Evolutionary conservation across 2,888 invertebrate species (phyloP).

Genomic region (Silvanus unidentatus): DNA sequence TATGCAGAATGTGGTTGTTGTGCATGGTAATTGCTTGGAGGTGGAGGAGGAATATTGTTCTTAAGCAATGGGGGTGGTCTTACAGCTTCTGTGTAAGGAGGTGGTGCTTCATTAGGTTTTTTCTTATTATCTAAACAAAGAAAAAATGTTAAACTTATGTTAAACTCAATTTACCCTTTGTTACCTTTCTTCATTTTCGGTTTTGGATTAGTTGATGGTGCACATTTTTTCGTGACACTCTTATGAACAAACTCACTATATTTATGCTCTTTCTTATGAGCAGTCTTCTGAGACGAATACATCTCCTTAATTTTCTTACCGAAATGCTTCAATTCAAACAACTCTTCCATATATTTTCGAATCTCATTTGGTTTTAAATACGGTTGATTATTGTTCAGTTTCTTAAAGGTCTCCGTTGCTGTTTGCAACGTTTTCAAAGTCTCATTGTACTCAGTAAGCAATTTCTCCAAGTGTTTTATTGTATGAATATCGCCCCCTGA

Average conservation of each 20-base stretch:
- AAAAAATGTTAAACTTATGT: too few species aligned
- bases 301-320: conserved; percentile 33
- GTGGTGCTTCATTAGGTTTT: too few species aligned
- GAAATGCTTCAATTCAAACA: conserved; percentile 30
- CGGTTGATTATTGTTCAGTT: conserved; percentile 10
- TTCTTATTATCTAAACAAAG: too few species aligned
- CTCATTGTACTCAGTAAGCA: conserved; percentile 29
- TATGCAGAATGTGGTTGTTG: too few species aligned
- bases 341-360: conserved; percentile 18
- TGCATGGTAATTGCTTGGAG: too few species aligned
- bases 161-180: too few species aligned
- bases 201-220: too few species aligned
- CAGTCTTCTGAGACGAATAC: conserved; percentile 28
- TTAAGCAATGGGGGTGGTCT: too few species aligned
- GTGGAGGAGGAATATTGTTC: too few species aligned
- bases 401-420: conserved; percentile 17
- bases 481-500: conserved; percentile 17
- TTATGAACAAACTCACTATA: conserved; percentile 24
- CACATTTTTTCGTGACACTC: conserved; percentile 1
- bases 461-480: conserved; percentile 23
- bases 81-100: too few species aligned
- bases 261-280: conserved; percentile 25
- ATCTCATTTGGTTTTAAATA: conserved; percentile 26
- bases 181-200: too few species aligned
- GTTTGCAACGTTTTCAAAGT: conserved; percentile 27